Percentiles rank a stretch among this genome's conserved stretches.
Conservation (phyloP, 2,888 invertebrate genomes). For the Xylocampa areola region DNA sequence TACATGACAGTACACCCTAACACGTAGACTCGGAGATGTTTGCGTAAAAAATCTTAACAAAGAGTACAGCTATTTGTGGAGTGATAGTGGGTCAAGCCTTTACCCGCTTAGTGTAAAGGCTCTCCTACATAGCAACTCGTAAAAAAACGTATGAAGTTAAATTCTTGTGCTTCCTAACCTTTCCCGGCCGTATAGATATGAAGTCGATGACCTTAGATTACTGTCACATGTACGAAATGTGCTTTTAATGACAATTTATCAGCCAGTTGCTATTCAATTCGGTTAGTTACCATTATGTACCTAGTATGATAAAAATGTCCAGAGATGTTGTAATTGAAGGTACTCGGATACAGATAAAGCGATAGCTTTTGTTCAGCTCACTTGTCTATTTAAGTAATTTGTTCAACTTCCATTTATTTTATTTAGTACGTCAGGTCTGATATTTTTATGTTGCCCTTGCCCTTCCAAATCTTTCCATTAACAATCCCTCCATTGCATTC, state of each 20-base stretch:
- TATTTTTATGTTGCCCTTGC: not conserved
- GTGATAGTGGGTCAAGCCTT: not conserved
- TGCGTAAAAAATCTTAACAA: too few species aligned
- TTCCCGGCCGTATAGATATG: conserved; percentile 31
- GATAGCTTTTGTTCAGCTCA: not conserved
- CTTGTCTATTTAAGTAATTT: not conserved
- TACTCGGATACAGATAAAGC: conserved; percentile 10
- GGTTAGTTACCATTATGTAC: conserved; percentile 31
- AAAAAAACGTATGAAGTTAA: conserved; percentile 3
- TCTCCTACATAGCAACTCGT: not conserved
- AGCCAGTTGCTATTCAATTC: conserved; percentile 30
- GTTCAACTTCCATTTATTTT: too few species aligned
- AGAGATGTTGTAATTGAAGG: conserved; percentile 20
- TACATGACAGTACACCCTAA: too few species aligned
- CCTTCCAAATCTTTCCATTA: too few species aligned
- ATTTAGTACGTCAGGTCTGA: too few species aligned
- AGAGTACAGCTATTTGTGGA: too few species aligned
- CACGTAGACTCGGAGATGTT: too few species aligned
- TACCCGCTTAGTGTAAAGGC: conserved; percentile 2
- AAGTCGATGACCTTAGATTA: conserved; percentile 53
- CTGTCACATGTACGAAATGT: conserved; percentile 44
- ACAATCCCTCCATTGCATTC: too few species aligned
- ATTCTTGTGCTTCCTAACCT: conserved; percentile 30
- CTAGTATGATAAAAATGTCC: conserved; percentile 36
- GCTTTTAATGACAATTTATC: conserved; percentile 33